These are phyloP conservation scores for Pyrrhosoma nymphula DNA, from an alignment of 2,888 invertebrate species.

Conservation along the genomic window DNA sequence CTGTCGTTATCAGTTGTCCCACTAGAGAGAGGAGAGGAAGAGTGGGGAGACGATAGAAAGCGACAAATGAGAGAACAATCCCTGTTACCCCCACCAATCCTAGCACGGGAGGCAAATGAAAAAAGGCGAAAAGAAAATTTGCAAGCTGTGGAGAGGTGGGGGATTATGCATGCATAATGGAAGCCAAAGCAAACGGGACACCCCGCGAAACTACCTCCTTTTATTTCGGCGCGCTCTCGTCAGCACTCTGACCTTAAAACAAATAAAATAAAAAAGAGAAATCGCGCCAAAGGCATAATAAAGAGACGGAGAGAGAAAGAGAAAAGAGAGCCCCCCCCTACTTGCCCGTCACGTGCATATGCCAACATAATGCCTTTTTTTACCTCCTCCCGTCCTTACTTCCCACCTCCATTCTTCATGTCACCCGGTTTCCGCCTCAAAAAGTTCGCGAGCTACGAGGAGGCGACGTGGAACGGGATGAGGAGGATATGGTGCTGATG, in stretches of 20 bases:
- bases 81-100: background rate
- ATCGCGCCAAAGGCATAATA: background rate
- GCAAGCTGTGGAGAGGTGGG: background rate
- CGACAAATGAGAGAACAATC: conserved; percentile 28
- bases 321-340: no score
- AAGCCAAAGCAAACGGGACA: conserved; percentile 13
- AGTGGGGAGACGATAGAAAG: background rate
- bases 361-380: conserved; percentile 28
- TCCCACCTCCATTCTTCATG: conserved; percentile 8
- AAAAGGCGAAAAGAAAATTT: background rate
- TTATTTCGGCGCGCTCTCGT: conserved; percentile 8
- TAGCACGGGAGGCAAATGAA: background rate
- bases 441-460: conserved; percentile 27
- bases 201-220: conserved; percentile 32
- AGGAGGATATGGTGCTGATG: conserved; percentile 17
- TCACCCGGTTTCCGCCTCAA: conserved; percentile 43
- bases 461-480: background rate
- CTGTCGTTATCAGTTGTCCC: background rate
- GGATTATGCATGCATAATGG: background rate
- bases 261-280: background rate
- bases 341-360: background rate
- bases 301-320: background rate
- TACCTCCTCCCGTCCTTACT: background rate
- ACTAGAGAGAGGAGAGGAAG: background rate
- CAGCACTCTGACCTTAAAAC: conserved; percentile 24